Percentiles rank a stretch among this genome's conserved stretches.
Evolutionary conservation across 2,888 invertebrate genomes (phyloP).

Genomic region (Galerucella nymphaeae): DNA sequence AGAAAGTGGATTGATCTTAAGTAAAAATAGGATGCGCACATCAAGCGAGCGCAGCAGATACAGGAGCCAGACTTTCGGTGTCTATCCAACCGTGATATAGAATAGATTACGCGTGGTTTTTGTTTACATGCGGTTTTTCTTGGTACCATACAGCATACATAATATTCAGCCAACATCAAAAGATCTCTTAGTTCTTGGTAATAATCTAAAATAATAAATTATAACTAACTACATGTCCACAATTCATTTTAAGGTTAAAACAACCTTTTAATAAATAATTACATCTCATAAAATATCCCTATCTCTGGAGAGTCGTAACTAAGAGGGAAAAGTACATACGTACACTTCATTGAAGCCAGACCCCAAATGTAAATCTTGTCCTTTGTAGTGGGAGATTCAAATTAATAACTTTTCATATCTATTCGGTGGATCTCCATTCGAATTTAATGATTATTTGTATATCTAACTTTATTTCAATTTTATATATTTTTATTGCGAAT

Average conservation of each 20-base stretch:
- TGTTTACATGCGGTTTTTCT: no score
- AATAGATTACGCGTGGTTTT: no score
- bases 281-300: conserved; percentile 32
- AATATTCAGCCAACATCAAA: no score
- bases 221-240: background rate
- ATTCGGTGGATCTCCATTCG: background rate
- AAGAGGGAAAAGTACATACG: conserved; percentile 16
- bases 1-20: no score
- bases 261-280: conserved; percentile 40
- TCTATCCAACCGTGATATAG: no score
- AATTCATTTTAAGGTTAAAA: conserved; percentile 24
- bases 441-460: background rate
- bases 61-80: no score
- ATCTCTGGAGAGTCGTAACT: conserved; percentile 30
- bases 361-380: background rate
- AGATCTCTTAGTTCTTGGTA: no score
- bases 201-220: background rate
- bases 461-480: no score
- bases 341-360: background rate
- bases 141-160: no score
- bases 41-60: no score
- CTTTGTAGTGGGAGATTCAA: background rate
- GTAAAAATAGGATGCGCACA: no score
- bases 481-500: no score
- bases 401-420: conserved; percentile 1